Base-by-base conservation (phyloP, 92 coral and sea anemone species). In the Epizoanthus illoricatus region DNA sequence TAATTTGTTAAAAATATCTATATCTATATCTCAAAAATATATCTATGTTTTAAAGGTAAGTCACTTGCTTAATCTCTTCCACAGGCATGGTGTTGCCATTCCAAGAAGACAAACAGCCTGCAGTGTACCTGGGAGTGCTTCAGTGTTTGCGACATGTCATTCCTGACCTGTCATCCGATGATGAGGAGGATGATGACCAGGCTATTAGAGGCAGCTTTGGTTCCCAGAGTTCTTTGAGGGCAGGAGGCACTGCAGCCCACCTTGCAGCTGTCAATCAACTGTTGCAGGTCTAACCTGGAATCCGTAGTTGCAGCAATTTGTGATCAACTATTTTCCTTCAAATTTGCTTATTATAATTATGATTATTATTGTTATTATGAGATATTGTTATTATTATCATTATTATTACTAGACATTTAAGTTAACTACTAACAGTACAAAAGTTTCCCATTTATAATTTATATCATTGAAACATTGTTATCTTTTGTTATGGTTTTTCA, bases 171-270 rank as follows among this genome's bases (percentile, higher is more conserved):
- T 83, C 97, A 8, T 73, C 85, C 23, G 57, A 80, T 43, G 85
- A 60, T 42, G 92, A 88, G 39, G 87, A 84, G 33, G 83, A 68
- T 10, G 71, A 74, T 40, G 81, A 87, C 86, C 87, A 84, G 63
- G 91, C 87, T 4, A 84, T 92, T 41, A 81, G 88, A 69, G 99
- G 99, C 49, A 96, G 99, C 79, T 96, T 96, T 88, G 99, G 99
- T 39, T 87, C 87, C 73, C 90, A 87, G 57, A 73, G 88, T 57
- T 79, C 69, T 63, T 84, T 84, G 66, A 80, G 74, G 61, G 16
- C 88, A 75, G 81, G 75, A 15, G 83, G 84, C 70, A 81, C 76
- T 33, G 64, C 56, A 7, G 85, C 69, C 12, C 88, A 64, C 39
- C 57, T 60, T 42, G 87, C 76, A 58, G 86, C 75, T 42, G 84